phyloP scores from a whole-genome alignment of 2,888 invertebrate genomes.

The Pandemis cinnamomeana region DNA sequence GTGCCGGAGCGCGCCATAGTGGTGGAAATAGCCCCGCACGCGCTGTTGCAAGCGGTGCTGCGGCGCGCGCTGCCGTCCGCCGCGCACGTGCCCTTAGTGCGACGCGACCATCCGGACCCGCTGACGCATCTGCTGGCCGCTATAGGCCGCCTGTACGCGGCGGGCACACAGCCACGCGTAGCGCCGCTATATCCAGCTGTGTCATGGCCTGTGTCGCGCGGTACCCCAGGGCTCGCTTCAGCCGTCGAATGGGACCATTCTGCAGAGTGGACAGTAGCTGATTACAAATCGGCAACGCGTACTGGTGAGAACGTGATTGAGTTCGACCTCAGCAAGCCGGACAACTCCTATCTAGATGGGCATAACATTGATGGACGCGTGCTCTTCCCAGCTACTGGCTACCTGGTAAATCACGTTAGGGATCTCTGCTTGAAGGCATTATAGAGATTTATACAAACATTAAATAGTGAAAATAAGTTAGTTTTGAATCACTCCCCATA shows the following conservation, averaged over 20 bases:
- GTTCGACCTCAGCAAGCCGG: conserved; percentile 89
- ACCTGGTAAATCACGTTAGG: conserved; percentile 84
- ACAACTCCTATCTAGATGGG: conserved; percentile 90
- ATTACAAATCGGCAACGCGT: conserved; percentile 86
- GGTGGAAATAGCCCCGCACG: conserved; percentile 98
- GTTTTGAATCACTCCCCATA: no score
- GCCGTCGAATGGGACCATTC: conserved; percentile 97
- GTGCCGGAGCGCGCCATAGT: conserved; percentile 96
- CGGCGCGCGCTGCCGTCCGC: conserved; percentile 92
- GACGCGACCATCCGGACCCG: conserved; percentile 91
- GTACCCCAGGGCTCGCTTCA: conserved; percentile 95
- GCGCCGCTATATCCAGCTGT: conserved; percentile 90
- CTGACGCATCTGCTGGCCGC: conserved; percentile 89
- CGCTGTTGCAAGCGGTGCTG: conserved; percentile 96
- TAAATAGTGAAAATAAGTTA: no score
- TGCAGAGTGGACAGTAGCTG: conserved; percentile 93
- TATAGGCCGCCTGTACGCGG: conserved; percentile 92
- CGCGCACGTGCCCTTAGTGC: conserved; percentile 93
- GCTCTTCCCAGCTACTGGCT: conserved; percentile 97
- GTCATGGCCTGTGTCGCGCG: conserved; percentile 93
- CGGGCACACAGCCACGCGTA: conserved; percentile 91
- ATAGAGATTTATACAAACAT: no score
- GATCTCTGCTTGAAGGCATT: conserved; percentile 52
- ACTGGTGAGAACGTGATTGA: conserved; percentile 92
- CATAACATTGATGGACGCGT: conserved; percentile 97